Conservation (phyloP, 2,888 invertebrate species). For the Drosophila rubida region DNA sequence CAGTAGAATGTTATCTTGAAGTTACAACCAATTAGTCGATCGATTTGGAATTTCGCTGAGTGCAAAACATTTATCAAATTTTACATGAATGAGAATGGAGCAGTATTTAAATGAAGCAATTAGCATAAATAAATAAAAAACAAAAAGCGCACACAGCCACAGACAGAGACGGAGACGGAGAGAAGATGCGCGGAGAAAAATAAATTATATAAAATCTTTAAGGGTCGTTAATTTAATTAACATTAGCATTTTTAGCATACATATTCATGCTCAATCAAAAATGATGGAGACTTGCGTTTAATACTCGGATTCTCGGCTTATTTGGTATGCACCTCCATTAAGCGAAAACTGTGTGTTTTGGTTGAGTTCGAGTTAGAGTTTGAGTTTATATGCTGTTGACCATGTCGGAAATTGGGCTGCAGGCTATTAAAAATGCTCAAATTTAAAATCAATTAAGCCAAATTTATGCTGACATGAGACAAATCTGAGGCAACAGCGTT, state of each 20-base stretch:
- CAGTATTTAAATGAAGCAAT: constrained; percentile 39
- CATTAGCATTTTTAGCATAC: constrained; percentile 67
- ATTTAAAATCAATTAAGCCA: constrained; percentile 78
- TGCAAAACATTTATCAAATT: constrained; percentile 56
- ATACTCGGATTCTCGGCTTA: constrained; percentile 36
- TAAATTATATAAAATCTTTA: constrained; percentile 58
- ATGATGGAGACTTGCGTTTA: constrained; percentile 19
- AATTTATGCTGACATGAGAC: constrained; percentile 77
- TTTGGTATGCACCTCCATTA: constrained; percentile 70
- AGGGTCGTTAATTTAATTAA: constrained; percentile 73
- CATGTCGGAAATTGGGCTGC: constrained; percentile 65
- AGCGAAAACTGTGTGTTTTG: constrained; percentile 28
- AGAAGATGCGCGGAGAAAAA: constrained; percentile 29
- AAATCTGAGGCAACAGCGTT: constrained; percentile 61
- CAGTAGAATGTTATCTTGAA: constrained; percentile 11
- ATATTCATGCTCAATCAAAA: constrained; percentile 74
- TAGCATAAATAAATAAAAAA: constrained; percentile 33
- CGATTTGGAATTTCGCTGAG: constrained; percentile 44
- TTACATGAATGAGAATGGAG: constrained; percentile 38
- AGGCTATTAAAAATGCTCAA: constrained; percentile 69
- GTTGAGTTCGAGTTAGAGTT: constrained; percentile 46
- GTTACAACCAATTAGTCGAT: constrained; percentile 43
- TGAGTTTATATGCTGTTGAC: constrained; percentile 44
- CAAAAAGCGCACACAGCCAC: too few species aligned
- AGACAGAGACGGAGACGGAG: not conserved